Conservation (phyloP, 2,888 invertebrate genomes). For the Allophyes oxyacanthae region DNA sequence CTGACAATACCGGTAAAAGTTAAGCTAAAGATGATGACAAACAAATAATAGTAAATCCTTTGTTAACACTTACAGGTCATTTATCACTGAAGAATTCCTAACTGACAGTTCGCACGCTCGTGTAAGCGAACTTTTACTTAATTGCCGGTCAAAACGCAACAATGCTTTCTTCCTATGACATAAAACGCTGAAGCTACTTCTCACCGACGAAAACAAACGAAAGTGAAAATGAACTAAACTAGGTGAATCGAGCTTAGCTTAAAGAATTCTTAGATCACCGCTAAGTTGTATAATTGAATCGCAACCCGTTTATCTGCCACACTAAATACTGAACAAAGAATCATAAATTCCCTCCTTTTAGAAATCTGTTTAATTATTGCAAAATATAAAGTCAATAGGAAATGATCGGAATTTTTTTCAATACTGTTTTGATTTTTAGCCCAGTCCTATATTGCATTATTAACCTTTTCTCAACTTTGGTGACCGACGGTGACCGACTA, state of each 20-base stretch:
- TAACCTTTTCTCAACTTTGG: too few species aligned
- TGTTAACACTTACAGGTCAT: constrained; percentile 33
- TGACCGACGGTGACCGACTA: too few species aligned
- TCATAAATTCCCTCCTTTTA: too few species aligned
- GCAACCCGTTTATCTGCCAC: background rate
- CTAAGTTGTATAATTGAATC: constrained; percentile 36
- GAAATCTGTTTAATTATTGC: background rate
- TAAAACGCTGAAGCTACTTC: constrained; percentile 67
- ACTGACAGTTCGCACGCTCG: constrained; percentile 75
- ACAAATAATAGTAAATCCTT: constrained; percentile 26
- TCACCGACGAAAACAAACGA: constrained; percentile 70
- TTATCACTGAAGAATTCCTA: constrained; percentile 37
- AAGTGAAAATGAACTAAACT: constrained; percentile 79
- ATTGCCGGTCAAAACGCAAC: constrained; percentile 80
- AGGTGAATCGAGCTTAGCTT: constrained; percentile 38
- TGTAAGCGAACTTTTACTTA: constrained; percentile 81
- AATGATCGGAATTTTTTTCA: too few species aligned
- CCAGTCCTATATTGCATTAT: too few species aligned
- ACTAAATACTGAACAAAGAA: background rate
- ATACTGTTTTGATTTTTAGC: too few species aligned
- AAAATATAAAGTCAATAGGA: too few species aligned
- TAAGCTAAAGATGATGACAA: background rate
- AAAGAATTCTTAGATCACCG: constrained; percentile 32
- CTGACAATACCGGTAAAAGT: constrained; percentile 1
- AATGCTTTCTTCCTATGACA: constrained; percentile 79